Evolutionary conservation across 2,888 invertebrate species (phyloP).

Genomic region (Opisthograptis luteolata): DNA sequence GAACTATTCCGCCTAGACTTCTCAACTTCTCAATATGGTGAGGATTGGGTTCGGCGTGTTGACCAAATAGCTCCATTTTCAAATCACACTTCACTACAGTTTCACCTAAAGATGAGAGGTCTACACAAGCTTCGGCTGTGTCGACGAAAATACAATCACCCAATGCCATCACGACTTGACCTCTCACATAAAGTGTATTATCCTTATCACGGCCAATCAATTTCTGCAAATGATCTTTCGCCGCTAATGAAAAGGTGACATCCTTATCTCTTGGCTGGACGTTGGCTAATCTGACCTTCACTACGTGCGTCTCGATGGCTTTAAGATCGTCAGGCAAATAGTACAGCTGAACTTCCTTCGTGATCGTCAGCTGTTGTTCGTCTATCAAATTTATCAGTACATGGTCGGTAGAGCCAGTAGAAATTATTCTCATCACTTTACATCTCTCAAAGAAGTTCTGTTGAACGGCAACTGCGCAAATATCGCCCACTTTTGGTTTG

Average conservation of each 20-base stretch:
- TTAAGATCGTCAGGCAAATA: constrained; percentile 80
- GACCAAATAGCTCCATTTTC: constrained; percentile 75
- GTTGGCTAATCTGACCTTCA: constrained; percentile 63
- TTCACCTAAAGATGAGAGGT: constrained; percentile 74
- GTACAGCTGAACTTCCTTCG: constrained; percentile 69
- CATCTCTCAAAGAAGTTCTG: constrained; percentile 81
- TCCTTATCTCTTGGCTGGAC: constrained; percentile 71
- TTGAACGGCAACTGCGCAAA: constrained; percentile 81
- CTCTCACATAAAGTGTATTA: constrained; percentile 64
- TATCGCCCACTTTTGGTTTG: constrained; percentile 78
- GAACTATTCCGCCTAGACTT: constrained; percentile 66
- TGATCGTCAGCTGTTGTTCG: constrained; percentile 76
- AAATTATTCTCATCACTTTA: constrained; percentile 76
- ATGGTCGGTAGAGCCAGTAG: constrained; percentile 54
- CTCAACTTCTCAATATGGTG: constrained; percentile 78
- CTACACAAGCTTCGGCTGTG: constrained; percentile 84
- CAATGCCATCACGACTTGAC: constrained; percentile 82
- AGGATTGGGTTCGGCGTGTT: constrained; percentile 66
- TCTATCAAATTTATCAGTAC: constrained; percentile 85
- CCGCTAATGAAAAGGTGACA: constrained; percentile 65
- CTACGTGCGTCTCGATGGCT: constrained; percentile 70
- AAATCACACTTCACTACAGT: constrained; percentile 82
- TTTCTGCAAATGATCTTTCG: constrained; percentile 53
- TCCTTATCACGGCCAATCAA: constrained; percentile 55
- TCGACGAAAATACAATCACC: constrained; percentile 87